A percentile compares a stretch with the other conserved stretches of the same genome.
Evolutionary conservation across 2,113 vertebrate genomes (phyloP).

Genomic region (Lontra canadensis): DNA sequence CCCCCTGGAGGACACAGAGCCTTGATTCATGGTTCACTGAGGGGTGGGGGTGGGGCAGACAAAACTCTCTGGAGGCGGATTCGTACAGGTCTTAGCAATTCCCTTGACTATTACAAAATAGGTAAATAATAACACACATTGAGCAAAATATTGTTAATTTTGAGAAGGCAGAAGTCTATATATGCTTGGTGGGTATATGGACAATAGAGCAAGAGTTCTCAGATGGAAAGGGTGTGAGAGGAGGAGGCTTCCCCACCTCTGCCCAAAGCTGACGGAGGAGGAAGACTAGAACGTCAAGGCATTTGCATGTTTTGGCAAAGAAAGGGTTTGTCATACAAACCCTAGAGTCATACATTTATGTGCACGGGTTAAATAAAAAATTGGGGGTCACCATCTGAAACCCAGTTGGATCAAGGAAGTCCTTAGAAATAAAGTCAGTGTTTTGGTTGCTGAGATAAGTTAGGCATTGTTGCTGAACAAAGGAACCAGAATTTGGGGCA

Average conservation of each 20-base stretch:
- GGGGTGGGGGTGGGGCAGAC: not conserved
- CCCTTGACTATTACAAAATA: not conserved
- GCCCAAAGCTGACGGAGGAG: too few species aligned
- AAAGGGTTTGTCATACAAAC: not conserved
- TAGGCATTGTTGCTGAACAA: fast-evolving
- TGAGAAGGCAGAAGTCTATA: not conserved
- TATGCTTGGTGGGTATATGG: not conserved
- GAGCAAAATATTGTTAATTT: not conserved
- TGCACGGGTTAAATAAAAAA: not conserved
- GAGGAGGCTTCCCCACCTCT: not conserved
- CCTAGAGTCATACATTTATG: too few species aligned
- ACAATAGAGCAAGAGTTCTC: not conserved
- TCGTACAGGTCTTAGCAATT: not conserved
- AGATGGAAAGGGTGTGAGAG: not conserved
- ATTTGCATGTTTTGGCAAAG: not conserved
- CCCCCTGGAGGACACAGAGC: not conserved
- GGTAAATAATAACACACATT: not conserved
- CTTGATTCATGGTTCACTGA: not conserved
- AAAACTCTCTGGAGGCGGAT: not conserved
- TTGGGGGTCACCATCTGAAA: not conserved
- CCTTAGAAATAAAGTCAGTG: not conserved
- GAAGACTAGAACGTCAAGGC: not conserved
- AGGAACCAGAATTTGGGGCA: not conserved
- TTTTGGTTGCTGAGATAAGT: not conserved
- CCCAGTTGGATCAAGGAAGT: too few species aligned